These are phyloP conservation scores for Cyprinodon tularosa DNA, from an alignment of 2,113 vertebrate genomes.

Conservation along the genomic window DNA sequence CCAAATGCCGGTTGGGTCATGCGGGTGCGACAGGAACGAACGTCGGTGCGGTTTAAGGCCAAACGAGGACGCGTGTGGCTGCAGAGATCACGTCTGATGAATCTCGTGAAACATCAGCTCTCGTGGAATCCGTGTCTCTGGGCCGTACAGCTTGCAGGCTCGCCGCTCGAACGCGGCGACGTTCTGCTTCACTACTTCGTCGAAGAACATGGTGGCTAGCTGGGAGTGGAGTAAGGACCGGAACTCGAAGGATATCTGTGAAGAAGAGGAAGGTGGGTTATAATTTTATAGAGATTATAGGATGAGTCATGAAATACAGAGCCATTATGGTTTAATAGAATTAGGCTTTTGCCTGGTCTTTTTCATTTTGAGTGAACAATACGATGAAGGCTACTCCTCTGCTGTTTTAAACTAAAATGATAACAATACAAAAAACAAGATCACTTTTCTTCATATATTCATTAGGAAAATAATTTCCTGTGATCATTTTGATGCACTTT, in stretches of 20 bases:
- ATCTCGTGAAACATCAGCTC: conserved; percentile 95
- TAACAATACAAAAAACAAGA: not conserved
- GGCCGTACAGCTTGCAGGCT: conserved; percentile 86
- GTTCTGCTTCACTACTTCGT: conserved; percentile 95
- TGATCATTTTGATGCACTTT: not conserved
- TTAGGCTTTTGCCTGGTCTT: not conserved
- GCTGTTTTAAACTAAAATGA: not conserved
- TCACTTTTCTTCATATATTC: too few species aligned
- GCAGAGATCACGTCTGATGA: conserved; percentile 87
- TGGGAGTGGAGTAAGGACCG: conserved; percentile 95
- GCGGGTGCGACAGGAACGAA: conserved; percentile 27
- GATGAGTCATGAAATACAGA: too few species aligned
- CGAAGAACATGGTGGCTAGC: conserved; percentile 93
- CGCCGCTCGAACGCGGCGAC: conserved; percentile 91
- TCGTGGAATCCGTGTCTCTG: conserved; percentile 90
- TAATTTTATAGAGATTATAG: not conserved
- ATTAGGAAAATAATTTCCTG: not conserved
- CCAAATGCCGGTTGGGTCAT: conserved; percentile 42
- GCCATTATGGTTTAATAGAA: too few species aligned
- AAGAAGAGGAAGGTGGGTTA: not conserved
- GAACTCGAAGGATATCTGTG: conserved; percentile 95
- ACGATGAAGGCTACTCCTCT: not conserved
- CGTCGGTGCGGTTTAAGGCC: conserved; percentile 55
- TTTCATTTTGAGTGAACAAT: not conserved
- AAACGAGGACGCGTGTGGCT: conserved; percentile 3